These are phyloP conservation scores for Martes martes DNA, from an alignment of 2,113 vertebrate genomes.

Conservation along the genomic window DNA sequence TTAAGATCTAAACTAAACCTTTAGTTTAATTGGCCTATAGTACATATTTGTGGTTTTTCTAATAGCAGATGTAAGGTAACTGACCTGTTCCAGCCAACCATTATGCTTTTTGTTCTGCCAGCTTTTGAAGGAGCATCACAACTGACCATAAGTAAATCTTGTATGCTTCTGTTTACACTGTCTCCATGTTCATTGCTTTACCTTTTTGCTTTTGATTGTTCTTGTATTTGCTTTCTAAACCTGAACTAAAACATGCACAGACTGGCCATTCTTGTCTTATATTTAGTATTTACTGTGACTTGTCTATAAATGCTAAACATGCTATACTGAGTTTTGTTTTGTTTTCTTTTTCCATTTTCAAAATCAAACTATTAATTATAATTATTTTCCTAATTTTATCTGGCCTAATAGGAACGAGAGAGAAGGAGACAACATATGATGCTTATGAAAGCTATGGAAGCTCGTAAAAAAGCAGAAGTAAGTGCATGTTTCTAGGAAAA, in stretches of 20 bases:
- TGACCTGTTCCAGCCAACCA: conserved; percentile 88
- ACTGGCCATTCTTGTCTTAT: conserved; percentile 88
- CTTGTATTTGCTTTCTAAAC: conserved; percentile 89
- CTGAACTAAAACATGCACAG: conserved; percentile 88
- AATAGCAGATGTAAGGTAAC: conserved; percentile 89
- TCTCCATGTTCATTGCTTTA: conserved; percentile 92
- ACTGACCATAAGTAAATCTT: conserved; percentile 89
- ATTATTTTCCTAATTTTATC: conserved; percentile 80
- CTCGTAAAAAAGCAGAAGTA: conserved; percentile 96
- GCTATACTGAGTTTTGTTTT: conserved; percentile 76
- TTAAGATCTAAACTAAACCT: neutral
- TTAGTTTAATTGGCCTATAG: conserved; percentile 79
- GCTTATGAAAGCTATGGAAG: conserved; percentile 96
- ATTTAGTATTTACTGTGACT: conserved; percentile 88
- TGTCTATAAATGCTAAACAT: conserved; percentile 87
- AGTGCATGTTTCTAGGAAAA: conserved; percentile 66
- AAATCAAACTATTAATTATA: conserved; percentile 49
- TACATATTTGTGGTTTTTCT: conserved; percentile 76
- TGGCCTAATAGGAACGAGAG: conserved; percentile 91
- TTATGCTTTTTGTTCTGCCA: conserved; percentile 88
- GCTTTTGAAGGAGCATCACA: conserved; percentile 89
- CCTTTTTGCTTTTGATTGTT: conserved; percentile 88
- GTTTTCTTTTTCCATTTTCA: conserved; percentile 71
- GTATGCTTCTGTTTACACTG: conserved; percentile 89
- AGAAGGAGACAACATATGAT: conserved; percentile 94